Conservation (phyloP, 2,888 invertebrate species). For the Acanthoscelides obtectus region DNA sequence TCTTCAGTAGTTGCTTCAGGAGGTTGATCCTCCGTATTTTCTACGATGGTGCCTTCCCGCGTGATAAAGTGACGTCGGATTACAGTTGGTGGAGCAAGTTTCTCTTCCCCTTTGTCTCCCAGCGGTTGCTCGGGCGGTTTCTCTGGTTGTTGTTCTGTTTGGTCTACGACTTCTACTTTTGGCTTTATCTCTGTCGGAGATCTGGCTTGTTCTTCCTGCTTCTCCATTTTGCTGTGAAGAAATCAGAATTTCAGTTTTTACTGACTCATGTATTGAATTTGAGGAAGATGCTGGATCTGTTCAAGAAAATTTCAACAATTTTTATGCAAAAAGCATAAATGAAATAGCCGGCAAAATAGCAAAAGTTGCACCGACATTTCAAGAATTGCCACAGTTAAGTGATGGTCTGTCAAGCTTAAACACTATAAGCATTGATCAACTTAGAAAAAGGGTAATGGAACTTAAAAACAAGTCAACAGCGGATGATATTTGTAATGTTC, state of each 20-base stretch:
- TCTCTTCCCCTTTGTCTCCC: slow-evolving; percentile 5
- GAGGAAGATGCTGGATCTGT: too few relatives aligned
- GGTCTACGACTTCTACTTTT: slow-evolving; percentile 9
- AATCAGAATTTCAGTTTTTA: background rate
- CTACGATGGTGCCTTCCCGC: slow-evolving; percentile 43
- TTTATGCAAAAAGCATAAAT: too few relatives aligned
- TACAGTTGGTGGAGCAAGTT: slow-evolving; percentile 24
- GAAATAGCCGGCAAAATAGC: too few relatives aligned
- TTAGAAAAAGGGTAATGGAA: too few relatives aligned
- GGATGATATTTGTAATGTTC: too few relatives aligned
- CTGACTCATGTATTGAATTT: too few relatives aligned
- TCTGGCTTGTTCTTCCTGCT: slow-evolving; percentile 19
- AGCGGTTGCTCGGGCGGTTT: background rate
- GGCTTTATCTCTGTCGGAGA: slow-evolving; percentile 22
- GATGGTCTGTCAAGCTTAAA: too few relatives aligned
- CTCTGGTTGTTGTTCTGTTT: background rate
- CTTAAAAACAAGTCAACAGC: too few relatives aligned
- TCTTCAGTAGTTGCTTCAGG: slow-evolving; percentile 43
- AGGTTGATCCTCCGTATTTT: slow-evolving; percentile 28
- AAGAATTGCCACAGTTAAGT: too few relatives aligned
- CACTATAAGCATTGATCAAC: too few relatives aligned
- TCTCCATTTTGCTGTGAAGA: slow-evolving; percentile 22
- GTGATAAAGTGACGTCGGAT: slow-evolving; percentile 40
- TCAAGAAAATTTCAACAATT: too few relatives aligned
- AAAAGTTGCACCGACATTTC: too few relatives aligned